phyloP scores from a whole-genome alignment of 2,113 vertebrate species.

The Tachuris rubrigastra region DNA sequence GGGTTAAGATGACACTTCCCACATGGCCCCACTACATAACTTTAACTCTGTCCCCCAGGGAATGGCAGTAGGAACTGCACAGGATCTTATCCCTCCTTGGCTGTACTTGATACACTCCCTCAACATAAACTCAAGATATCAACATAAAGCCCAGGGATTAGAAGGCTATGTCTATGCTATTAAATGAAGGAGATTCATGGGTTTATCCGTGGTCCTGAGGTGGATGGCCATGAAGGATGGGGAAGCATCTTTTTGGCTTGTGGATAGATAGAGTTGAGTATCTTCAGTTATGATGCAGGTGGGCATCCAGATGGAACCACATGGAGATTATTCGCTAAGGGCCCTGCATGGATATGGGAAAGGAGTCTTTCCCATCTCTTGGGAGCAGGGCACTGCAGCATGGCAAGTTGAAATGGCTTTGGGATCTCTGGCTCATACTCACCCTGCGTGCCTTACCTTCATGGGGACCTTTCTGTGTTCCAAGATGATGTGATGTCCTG shows the following conservation, averaged over 20 bases:
- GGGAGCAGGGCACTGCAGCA: not conserved
- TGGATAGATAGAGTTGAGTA: not conserved
- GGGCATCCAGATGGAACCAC: not conserved
- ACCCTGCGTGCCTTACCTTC: not conserved
- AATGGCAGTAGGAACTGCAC: constrained; percentile 13
- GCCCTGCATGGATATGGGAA: rapidly evolving
- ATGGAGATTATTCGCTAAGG: not conserved
- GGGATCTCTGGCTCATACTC: not conserved
- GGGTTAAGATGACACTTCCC: constrained; percentile 49
- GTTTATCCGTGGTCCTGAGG: not conserved
- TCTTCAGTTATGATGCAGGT: not conserved
- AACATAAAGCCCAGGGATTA: not conserved
- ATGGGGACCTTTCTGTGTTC: not conserved
- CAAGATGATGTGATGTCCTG: not conserved
- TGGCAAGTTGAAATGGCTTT: not conserved
- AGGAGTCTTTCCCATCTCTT: not conserved
- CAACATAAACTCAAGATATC: not conserved
- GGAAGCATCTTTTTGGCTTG: not conserved
- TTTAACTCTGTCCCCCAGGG: not conserved
- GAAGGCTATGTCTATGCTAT: rapidly evolving
- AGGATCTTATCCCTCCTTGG: constrained; percentile 30
- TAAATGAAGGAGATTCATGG: not conserved
- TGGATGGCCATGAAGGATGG: not conserved
- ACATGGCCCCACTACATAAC: constrained; percentile 1
- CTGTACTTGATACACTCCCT: constrained; percentile 1